A percentile compares a stretch with the other conserved stretches of the same genome.
These are phyloP conservation scores for Aphrophora alni DNA, from an alignment of 2,888 invertebrate genomes.

Conservation along the genomic window DNA sequence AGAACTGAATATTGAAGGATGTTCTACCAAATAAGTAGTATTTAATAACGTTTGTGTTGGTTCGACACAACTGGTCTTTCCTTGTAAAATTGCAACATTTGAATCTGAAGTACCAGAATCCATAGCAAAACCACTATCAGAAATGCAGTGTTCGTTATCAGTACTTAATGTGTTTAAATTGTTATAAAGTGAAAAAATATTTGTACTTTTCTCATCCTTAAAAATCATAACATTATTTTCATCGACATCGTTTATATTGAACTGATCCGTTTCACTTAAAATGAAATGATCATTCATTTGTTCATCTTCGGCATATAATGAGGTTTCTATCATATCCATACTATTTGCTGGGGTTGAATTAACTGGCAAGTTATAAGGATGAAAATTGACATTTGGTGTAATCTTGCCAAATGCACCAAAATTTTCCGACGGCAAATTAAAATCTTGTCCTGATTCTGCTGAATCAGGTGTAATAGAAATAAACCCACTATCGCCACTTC, in stretches of 20 bases:
- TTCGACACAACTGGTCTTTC: background rate
- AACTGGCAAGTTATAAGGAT: background rate
- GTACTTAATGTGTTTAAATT: background rate
- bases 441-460: background rate
- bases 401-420: too few species aligned
- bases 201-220: background rate
- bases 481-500: constrained; percentile 16
- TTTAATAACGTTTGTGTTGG: background rate
- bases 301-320: constrained; percentile 24
- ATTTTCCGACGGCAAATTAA: background rate
- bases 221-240: background rate
- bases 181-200: background rate
- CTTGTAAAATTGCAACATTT: background rate
- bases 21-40: background rate
- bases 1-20: background rate
- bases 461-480: constrained; percentile 21
- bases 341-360: background rate
- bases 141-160: background rate
- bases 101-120: background rate
- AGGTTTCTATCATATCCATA: constrained; percentile 26
- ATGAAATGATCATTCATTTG: background rate
- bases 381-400: background rate
- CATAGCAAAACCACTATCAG: background rate
- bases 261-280: background rate
- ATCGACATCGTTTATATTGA: background rate